Percentiles rank a stretch among this genome's conserved stretches.
These are phyloP conservation scores for Eurois occulta DNA, from an alignment of 2,888 invertebrate species.

Conservation along the genomic window DNA sequence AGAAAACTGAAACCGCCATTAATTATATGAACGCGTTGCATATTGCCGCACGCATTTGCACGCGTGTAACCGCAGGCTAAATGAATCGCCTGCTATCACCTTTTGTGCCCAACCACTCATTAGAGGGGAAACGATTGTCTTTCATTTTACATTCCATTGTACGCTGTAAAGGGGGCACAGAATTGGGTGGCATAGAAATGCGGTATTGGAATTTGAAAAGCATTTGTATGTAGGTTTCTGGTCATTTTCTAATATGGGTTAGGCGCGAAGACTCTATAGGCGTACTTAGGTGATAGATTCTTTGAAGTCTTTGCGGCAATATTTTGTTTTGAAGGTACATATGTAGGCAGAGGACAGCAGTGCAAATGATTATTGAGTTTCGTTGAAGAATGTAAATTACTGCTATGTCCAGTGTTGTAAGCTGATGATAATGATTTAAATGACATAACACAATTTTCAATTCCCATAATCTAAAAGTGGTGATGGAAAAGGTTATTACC, in stretches of 20 bases:
- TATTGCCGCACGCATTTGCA: slow-evolving; percentile 56
- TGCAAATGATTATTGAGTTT: background rate
- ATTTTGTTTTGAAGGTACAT: background rate
- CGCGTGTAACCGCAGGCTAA: slow-evolving; percentile 74
- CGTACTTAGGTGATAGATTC: background rate
- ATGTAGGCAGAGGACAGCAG: background rate
- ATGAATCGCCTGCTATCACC: slow-evolving; percentile 80
- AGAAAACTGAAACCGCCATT: slow-evolving; percentile 57
- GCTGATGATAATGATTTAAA: background rate
- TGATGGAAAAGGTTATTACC: background rate
- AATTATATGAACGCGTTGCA: slow-evolving; percentile 56
- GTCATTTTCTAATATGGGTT: slow-evolving; percentile 27
- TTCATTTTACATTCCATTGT: slow-evolving; percentile 59
- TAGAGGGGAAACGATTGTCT: slow-evolving; percentile 58
- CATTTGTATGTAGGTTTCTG: slow-evolving; percentile 30
- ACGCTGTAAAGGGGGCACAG: slow-evolving; percentile 21
- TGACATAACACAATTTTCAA: background rate
- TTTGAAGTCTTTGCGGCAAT: background rate
- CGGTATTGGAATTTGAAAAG: slow-evolving; percentile 38
- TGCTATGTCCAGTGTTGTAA: background rate
- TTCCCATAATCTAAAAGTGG: background rate
- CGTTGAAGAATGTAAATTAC: background rate
- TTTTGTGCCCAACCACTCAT: slow-evolving; percentile 76
- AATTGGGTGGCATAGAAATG: slow-evolving; percentile 40
- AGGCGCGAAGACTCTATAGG: background rate